Conservation (phyloP, 2,888 invertebrate genomes). For the Pristionchus fissidentatus region DNA sequence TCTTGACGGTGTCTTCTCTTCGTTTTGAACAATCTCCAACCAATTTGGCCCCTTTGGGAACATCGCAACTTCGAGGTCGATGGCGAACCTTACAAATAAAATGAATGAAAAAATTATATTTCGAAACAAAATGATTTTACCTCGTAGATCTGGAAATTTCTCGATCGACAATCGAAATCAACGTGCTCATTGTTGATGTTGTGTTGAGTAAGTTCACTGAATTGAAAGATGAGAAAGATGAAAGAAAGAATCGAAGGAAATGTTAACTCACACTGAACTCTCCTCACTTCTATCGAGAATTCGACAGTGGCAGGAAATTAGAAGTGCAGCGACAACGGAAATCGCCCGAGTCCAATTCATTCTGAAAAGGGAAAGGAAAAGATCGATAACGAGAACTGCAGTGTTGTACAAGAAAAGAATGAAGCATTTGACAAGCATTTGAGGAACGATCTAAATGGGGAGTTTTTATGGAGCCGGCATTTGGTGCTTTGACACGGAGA, state of each 20-base stretch:
- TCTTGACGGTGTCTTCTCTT: conserved; percentile 7
- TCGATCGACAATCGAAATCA: conserved; percentile 12
- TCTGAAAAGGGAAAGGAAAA: no score
- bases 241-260: not conserved
- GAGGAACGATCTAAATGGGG: not conserved
- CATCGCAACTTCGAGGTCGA: not conserved
- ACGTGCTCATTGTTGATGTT: conserved; percentile 6
- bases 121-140: not conserved
- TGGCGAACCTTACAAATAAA: not conserved
- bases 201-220: conserved; percentile 25
- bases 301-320: no score
- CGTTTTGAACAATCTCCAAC: conserved; percentile 3
- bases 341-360: not conserved
- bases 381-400: not conserved
- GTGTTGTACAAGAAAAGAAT: not conserved
- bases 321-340: no score
- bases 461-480: not conserved
- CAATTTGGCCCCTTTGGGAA: conserved; percentile 7
- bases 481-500: conserved; percentile 13
- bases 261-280: not conserved
- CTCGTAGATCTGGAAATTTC: conserved; percentile 28
- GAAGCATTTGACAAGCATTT: conserved; percentile 11
- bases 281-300: conserved; percentile 15
- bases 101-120: not conserved
- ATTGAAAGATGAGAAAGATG: not conserved